Percentiles rank a stretch among this genome's conserved stretches.
phyloP scores from a whole-genome alignment of 2,888 invertebrate genomes.

The Sinhomidia bicolor region DNA sequence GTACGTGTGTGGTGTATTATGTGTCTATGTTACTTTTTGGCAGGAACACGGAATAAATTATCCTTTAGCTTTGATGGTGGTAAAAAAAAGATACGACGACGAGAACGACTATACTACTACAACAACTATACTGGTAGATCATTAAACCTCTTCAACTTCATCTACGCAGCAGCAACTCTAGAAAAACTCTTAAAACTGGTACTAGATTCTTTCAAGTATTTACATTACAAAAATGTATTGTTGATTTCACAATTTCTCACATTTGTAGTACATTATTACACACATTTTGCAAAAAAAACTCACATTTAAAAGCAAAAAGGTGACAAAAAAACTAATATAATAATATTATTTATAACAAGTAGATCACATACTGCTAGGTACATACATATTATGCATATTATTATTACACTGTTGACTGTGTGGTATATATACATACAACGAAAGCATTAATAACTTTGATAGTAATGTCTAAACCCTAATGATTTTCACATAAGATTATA shows the following conservation, averaged over 20 bases:
- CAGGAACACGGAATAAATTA: constrained; percentile 16
- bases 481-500: neutral
- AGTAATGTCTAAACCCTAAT: neutral
- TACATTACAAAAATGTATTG: neutral
- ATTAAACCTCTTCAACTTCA: too few species aligned
- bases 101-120: too few species aligned
- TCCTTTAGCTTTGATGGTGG: neutral
- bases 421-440: neutral
- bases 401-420: neutral
- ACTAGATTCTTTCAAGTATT: neutral
- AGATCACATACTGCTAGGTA: neutral
- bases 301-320: neutral
- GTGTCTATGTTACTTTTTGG: too few species aligned
- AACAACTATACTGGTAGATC: neutral
- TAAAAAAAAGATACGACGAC: neutral
- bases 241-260: neutral
- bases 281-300: neutral
- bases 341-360: too few species aligned
- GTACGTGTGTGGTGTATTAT: neutral
- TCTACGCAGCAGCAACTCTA: neutral
- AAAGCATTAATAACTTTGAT: too few species aligned
- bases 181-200: too few species aligned
- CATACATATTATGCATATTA: neutral
- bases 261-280: neutral
- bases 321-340: neutral